Base-by-base conservation (phyloP, 2,113 vertebrate genomes). In the Panurus biarmicus region DNA sequence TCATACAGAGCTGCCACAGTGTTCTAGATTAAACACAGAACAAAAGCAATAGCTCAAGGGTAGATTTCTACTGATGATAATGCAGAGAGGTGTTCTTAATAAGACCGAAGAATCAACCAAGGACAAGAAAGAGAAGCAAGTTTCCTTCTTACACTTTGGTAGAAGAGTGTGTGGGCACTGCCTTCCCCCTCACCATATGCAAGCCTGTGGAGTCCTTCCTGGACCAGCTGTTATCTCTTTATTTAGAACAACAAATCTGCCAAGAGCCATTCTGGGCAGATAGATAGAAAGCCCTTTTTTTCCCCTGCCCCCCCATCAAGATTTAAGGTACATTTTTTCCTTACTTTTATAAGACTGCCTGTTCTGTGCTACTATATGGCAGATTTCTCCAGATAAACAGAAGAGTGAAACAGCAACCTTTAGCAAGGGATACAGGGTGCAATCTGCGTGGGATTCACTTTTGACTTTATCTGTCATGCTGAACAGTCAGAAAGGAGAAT, bases 111-210 rank as follows among this genome's bases (percentile, higher is more conserved):
- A 85, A 65, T 87, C 69, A 92, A 44, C 57, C 40, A 53, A 47
- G 57, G 61, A 85, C 60, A 67, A 79, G 42, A 83, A 94, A 58
- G 50, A 94, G 56, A 89, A 87, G 44, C 33, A 93, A 87, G 22
- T 77, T 87, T 67, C 42, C 35, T 80, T 94, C 75, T 92, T 89
- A 57, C 8, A 14, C 38, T 87, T 84, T 4, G 58, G 57, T 73
- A 80, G 64, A 88, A 67, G 53, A 70, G 57, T 65, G 80, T 86
- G 94, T 94, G 65, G 87, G 94, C 87, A 89, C 57, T 85, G 65
- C 73, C 94, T 92, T 95, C 96, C 81, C 53, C 74, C 84, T 96
- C 93, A 94, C 93, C 89, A 78, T 93, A 95, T 96, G 94, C 77
- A 95, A 67, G 74, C 70, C 57, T 71, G 74, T 78, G 36, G 61